A percentile compares a stretch with the other conserved stretches of the same genome.
phyloP scores from a whole-genome alignment of 2,113 vertebrate genomes.

The Sinocyclocheilus anophthalmus region DNA sequence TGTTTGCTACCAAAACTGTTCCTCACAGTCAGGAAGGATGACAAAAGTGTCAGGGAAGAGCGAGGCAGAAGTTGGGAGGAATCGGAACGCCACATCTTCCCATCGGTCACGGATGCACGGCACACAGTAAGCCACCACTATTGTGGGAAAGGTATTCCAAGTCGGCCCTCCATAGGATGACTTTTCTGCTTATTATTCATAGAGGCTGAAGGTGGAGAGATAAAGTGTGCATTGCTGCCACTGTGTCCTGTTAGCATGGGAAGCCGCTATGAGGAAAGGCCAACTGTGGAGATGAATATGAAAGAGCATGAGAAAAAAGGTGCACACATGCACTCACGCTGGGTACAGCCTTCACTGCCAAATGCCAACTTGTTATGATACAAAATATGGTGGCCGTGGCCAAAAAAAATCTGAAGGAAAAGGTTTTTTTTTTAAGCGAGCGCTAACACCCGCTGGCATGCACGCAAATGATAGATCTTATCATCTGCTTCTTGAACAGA shows the following conservation, averaged over 20 bases:
- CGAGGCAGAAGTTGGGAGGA: constrained; percentile 35
- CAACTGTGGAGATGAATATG: constrained; percentile 35
- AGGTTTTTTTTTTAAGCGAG: not conserved
- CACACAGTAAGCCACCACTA: constrained; percentile 38
- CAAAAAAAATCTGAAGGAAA: not conserved
- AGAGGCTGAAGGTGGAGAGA: constrained; percentile 47
- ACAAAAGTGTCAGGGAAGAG: constrained; percentile 41
- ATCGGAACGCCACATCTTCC: constrained; percentile 45
- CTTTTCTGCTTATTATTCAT: constrained; percentile 57
- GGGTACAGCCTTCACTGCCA: not conserved
- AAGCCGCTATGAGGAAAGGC: constrained; percentile 42
- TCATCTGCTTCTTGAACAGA: constrained; percentile 35
- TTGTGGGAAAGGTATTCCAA: constrained; percentile 41
- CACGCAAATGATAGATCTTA: constrained; percentile 29
- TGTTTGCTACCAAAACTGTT: constrained; percentile 52
- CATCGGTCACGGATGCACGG: constrained; percentile 27
- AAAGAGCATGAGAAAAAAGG: constrained; percentile 17
- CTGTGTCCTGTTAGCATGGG: constrained; percentile 43
- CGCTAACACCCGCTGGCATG: constrained; percentile 5
- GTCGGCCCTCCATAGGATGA: constrained; percentile 46
- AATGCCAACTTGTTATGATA: constrained; percentile 19
- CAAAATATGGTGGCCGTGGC: not conserved
- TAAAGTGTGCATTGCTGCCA: constrained; percentile 37
- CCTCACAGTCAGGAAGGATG: constrained; percentile 44
- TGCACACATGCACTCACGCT: not conserved